Evolutionary conservation across 2,113 vertebrate species (phyloP).

Genomic region (Aviceda subcristata): DNA sequence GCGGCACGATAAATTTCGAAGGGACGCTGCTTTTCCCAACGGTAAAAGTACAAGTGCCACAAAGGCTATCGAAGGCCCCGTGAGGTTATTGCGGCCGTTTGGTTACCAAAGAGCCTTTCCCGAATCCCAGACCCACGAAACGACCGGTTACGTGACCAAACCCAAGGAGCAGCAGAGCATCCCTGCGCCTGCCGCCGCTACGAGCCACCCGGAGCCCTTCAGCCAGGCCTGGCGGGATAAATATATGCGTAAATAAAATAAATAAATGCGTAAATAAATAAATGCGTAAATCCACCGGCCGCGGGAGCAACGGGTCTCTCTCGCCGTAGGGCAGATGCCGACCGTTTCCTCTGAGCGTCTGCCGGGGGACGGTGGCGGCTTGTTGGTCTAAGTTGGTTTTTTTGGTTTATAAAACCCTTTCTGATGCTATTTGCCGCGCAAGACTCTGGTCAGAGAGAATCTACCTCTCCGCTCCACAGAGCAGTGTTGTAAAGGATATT

Average conservation of each 20-base stretch:
- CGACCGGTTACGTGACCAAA: neutral
- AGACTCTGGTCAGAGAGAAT: neutral
- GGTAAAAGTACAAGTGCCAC: neutral
- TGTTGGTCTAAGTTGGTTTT: neutral
- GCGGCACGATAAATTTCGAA: neutral
- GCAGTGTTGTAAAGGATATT: neutral
- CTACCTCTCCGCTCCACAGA: neutral
- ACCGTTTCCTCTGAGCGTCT: neutral
- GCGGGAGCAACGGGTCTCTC: neutral
- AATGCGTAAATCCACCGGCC: neutral
- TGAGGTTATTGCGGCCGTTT: neutral
- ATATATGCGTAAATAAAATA: no score
- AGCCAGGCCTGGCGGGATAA: no score
- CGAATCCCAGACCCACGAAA: neutral
- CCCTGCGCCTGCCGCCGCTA: neutral
- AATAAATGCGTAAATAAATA: no score
- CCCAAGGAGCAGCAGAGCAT: neutral
- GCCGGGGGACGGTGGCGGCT: neutral
- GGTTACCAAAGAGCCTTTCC: neutral
- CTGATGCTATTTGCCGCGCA: neutral
- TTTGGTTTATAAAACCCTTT: neutral
- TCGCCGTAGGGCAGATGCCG: neutral
- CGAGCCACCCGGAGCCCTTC: neutral
- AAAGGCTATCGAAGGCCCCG: neutral
- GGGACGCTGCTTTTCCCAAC: neutral